These are phyloP conservation scores for Philopedon plagiatum DNA, from an alignment of 2,888 invertebrate genomes.

Conservation along the genomic window DNA sequence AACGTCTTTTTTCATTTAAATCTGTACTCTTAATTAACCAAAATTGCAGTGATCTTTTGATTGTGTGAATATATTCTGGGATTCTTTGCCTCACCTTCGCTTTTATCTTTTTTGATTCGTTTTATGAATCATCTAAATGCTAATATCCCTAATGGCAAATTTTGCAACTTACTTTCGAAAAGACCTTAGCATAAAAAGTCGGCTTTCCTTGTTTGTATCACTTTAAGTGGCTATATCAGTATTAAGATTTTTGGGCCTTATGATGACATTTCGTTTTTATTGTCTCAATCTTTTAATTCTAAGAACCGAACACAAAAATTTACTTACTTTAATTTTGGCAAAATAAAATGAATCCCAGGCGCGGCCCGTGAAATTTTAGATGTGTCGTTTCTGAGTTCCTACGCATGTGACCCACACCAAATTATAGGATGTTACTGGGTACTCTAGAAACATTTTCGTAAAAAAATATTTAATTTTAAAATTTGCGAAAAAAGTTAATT, in stretches of 20 bases:
- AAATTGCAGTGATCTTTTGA: constrained; percentile 36
- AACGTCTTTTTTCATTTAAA: constrained; percentile 44
- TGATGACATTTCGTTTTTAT: neutral
- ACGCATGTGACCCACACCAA: too few relatives aligned
- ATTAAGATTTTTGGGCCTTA: neutral
- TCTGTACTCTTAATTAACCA: constrained; percentile 55
- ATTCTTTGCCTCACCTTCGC: neutral
- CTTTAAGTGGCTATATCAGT: neutral
- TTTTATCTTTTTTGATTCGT: constrained; percentile 45
- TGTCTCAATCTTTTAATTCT: too few relatives aligned
- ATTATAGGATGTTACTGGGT: too few relatives aligned
- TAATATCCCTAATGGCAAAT: constrained; percentile 47
- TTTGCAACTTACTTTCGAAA: constrained; percentile 38
- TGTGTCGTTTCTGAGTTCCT: too few relatives aligned
- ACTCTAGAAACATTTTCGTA: too few relatives aligned
- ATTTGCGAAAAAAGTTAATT: too few relatives aligned
- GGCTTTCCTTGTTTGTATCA: constrained; percentile 7
- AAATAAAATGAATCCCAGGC: too few relatives aligned
- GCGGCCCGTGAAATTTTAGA: too few relatives aligned
- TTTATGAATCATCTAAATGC: constrained; percentile 53
- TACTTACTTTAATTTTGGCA: too few relatives aligned
- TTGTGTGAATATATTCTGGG: constrained; percentile 26
- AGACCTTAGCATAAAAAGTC: constrained; percentile 29
- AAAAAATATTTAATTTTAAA: too few relatives aligned
- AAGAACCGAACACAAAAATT: too few relatives aligned